A percentile compares a stretch with the other conserved stretches of the same genome.
phyloP scores from a whole-genome alignment of 1,140 invertebrate species.

The Eufriesea mexicana region DNA sequence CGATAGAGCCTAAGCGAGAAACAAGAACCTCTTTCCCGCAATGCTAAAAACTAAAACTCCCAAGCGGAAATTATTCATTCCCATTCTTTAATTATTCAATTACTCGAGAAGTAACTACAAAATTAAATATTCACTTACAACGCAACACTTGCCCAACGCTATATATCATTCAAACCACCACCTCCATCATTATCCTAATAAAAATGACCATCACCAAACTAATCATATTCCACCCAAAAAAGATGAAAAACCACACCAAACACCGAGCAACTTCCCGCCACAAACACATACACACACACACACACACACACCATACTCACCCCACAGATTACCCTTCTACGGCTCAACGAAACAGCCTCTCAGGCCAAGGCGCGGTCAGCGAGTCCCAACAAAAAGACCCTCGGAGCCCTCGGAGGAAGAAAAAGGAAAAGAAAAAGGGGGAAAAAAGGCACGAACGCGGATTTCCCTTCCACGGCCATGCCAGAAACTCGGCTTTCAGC shows the following conservation, averaged over 20 bases:
- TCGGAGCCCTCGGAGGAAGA: background rate
- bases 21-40: too few species aligned
- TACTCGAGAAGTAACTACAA: too few species aligned
- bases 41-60: too few species aligned
- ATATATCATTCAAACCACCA: too few species aligned
- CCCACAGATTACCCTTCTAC: constrained; percentile 56
- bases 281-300: background rate
- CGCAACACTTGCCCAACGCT: too few species aligned
- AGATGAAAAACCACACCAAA: background rate
- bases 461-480: constrained; percentile 62
- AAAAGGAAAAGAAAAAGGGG: background rate
- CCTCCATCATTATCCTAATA: background rate
- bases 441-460: constrained; percentile 42
- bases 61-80: too few species aligned
- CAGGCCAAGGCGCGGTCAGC: constrained; percentile 46
- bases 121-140: too few species aligned
- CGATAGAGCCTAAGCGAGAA: too few species aligned
- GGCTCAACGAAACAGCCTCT: constrained; percentile 57
- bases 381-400: constrained; percentile 32
- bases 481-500: constrained; percentile 17
- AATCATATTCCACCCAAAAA: background rate
- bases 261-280: too few species aligned
- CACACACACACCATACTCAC: too few species aligned
- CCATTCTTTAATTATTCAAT: too few species aligned
- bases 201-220: too few species aligned